Percentiles rank a stretch among this genome's conserved stretches.
These are phyloP conservation scores for Brachionus rubens DNA, from an alignment of 1,140 invertebrate genomes.

Conservation along the genomic window DNA sequence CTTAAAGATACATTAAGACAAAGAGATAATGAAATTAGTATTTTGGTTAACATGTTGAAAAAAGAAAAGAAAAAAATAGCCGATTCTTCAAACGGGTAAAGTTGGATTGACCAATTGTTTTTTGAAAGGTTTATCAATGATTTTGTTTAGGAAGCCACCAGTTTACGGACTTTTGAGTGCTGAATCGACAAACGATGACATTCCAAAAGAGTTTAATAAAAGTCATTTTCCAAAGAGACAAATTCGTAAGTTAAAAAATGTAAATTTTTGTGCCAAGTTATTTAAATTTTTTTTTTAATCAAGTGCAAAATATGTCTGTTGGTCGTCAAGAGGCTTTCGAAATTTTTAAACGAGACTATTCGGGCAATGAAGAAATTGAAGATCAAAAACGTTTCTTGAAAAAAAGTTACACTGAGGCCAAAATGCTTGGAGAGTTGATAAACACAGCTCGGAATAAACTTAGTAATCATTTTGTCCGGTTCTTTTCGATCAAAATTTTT, in stretches of 20 bases:
- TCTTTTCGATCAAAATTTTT: too few relatives aligned
- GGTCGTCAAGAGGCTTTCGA: slow-evolving; percentile 61
- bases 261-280: neutral
- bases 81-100: neutral
- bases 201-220: slow-evolving; percentile 16
- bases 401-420: slow-evolving; percentile 56
- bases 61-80: slow-evolving; percentile 55
- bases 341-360: slow-evolving; percentile 57
- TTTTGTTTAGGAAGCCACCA: neutral
- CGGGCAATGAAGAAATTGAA: slow-evolving; percentile 54
- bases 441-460: slow-evolving; percentile 55
- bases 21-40: slow-evolving; percentile 61
- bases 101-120: slow-evolving; percentile 47
- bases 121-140: slow-evolving; percentile 55
- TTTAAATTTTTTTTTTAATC: slow-evolving; percentile 45
- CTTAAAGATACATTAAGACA: slow-evolving; percentile 56
- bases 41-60: slow-evolving; percentile 60
- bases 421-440: slow-evolving; percentile 55
- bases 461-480: slow-evolving; percentile 52
- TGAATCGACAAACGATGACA: neutral
- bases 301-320: slow-evolving; percentile 59
- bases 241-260: slow-evolving; percentile 42
- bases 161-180: slow-evolving; percentile 45
- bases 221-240: slow-evolving; percentile 25
- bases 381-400: slow-evolving; percentile 56